Base-by-base conservation (phyloP, 2,113 vertebrate species). In the Mionectes macconnelli region DNA sequence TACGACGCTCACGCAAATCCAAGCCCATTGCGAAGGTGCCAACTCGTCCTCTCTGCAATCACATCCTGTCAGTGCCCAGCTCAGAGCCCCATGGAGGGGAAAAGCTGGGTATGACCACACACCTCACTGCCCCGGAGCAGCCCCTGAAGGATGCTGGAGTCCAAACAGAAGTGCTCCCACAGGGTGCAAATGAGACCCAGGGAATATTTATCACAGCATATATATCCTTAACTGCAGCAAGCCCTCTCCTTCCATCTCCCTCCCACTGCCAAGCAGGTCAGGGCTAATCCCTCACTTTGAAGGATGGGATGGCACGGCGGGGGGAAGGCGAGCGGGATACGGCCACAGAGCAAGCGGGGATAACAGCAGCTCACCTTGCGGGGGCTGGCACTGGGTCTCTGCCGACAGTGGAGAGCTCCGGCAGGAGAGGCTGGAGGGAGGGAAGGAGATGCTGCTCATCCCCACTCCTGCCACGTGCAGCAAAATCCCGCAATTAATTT, bases 241-340 rank as follows among this genome's bases (percentile, higher is more conserved):
- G 57, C 80, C 56, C 85, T 47, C 67, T 78, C 88, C 77, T 76
- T 76, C 84, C 47, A 5, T 55, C 57, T 92, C 73, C 49, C 84
- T 94, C 28, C 45, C 1, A 1, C 82, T 69, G 81, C 84, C 85
- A 55, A 84, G 89, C 79, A 30, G 92, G 76, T 67, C 79, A 73
- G 59, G 44, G 68, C 94, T 96, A 95, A 95, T 93, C 93, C 96
- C 69, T 94, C 55, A 37, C 74, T 94, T 76, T 79, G 93, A 87
- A 74, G 93, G 78, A 94, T 33, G 17, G 27, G 68, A 45, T 49
- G 40, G 66, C 14, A 2, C 17, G 4, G 84, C 2, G 4, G 84
- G 62, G 84, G 52, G 84, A 87, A 68, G 74, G 33, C 2, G 7
- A 80, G 75, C 57, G 33, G 83, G 81, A 96, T 66, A 19, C 8